Conservation (phyloP, 2,797 vertebrate species). For the Chaetophractus vellerosus region DNA sequence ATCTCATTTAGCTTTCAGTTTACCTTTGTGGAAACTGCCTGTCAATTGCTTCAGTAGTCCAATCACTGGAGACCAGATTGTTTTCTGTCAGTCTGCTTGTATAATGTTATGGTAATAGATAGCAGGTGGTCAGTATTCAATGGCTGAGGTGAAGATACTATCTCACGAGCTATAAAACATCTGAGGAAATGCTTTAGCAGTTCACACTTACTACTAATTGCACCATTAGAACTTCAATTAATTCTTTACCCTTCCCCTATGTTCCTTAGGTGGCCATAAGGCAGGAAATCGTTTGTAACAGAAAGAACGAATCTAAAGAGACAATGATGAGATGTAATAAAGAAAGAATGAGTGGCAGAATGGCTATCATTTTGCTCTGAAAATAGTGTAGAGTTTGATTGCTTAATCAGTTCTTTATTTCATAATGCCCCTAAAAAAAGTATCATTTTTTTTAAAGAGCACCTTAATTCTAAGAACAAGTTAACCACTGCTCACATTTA, state of each 20-base stretch:
- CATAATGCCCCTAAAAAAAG: conserved; percentile 39
- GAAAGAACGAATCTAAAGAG: conserved; percentile 90
- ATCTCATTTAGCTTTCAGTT: conserved; percentile 69
- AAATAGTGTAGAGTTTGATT: conserved; percentile 69
- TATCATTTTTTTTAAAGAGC: not conserved
- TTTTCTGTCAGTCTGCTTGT: conserved; percentile 72
- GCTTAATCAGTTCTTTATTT: conserved; percentile 77
- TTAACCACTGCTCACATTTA: conserved; percentile 62
- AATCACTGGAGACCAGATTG: conserved; percentile 59
- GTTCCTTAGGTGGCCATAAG: conserved; percentile 88
- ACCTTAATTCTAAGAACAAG: conserved; percentile 43
- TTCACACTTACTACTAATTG: conserved; percentile 86
- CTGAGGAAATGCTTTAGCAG: conserved; percentile 79
- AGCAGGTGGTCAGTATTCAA: conserved; percentile 81
- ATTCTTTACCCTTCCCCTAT: conserved; percentile 90
- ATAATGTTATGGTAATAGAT: conserved; percentile 75
- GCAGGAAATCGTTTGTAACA: conserved; percentile 89
- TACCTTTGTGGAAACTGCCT: conserved; percentile 76
- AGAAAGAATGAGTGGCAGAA: conserved; percentile 83
- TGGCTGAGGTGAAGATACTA: conserved; percentile 72
- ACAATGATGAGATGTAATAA: conserved; percentile 82
- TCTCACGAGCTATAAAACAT: conserved; percentile 82
- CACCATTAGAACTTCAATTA: conserved; percentile 90
- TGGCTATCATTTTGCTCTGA: conserved; percentile 80
- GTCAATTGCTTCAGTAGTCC: conserved; percentile 68